Evolutionary conservation across 2,113 vertebrate species (phyloP).

Genomic region (Rhinichthys klamathensis): DNA sequence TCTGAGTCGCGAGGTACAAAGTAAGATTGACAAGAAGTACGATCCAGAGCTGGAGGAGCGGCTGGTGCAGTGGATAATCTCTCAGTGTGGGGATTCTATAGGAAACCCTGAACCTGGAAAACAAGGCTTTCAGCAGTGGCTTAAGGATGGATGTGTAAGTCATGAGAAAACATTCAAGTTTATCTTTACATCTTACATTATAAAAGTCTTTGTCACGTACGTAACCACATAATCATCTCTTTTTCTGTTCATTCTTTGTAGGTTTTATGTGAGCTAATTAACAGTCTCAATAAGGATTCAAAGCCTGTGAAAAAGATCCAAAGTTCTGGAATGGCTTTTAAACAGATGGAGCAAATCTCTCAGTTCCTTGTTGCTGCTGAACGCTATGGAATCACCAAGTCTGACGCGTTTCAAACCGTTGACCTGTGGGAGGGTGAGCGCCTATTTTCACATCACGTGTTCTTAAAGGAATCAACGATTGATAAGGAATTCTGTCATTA

Average conservation of each 20-base stretch:
- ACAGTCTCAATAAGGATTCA: constrained; percentile 81
- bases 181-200: no score
- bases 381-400: constrained; percentile 87
- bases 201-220: neutral
- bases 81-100: constrained; percentile 80
- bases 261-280: constrained; percentile 89
- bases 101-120: constrained; percentile 81
- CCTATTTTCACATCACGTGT: neutral
- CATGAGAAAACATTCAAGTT: no score
- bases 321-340: constrained; percentile 86
- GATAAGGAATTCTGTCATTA: neutral
- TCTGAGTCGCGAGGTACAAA: constrained; percentile 83
- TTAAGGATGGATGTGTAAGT: constrained; percentile 93
- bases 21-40: constrained; percentile 96
- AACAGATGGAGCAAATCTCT: constrained; percentile 96
- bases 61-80: constrained; percentile 87
- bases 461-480: neutral
- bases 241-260: constrained; percentile 57
- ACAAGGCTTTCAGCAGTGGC: constrained; percentile 91
- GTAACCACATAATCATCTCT: neutral
- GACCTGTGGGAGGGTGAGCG: constrained; percentile 90
- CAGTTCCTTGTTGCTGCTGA: constrained; percentile 91
- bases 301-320: constrained; percentile 86
- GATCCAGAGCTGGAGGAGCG: constrained; percentile 90
- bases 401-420: constrained; percentile 94